Conservation (phyloP, 2,113 vertebrate species). For the Syngnathus typhle region DNA sequence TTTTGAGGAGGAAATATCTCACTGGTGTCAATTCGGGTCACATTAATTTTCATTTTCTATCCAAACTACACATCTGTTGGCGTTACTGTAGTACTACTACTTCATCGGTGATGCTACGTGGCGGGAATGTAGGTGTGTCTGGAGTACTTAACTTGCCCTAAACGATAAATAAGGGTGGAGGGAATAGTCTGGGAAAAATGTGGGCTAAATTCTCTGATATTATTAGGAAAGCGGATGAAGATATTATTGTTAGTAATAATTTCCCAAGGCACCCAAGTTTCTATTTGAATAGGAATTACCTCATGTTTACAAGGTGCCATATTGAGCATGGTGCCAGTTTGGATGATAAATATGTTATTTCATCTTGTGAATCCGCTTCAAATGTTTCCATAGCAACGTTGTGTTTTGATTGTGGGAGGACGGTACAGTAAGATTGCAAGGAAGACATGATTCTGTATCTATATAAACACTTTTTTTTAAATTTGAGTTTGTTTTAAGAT, state of each 20-base stretch:
- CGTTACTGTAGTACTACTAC: background rate
- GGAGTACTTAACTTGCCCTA: constrained; percentile 23
- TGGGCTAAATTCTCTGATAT: background rate
- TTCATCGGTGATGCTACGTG: background rate
- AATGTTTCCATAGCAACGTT: background rate
- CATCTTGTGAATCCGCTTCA: background rate
- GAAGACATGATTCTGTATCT: background rate
- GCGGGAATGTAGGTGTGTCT: background rate
- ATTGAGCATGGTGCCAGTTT: background rate
- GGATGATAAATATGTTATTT: background rate
- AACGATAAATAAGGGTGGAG: constrained; percentile 37
- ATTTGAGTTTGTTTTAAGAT: background rate
- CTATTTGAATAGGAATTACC: background rate
- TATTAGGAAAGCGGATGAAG: too few species aligned
- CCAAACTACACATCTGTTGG: background rate
- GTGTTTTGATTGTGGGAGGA: background rate
- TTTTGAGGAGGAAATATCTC: background rate
- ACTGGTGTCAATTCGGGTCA: background rate
- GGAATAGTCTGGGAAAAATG: constrained; percentile 18
- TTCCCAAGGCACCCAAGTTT: background rate
- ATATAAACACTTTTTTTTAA: background rate
- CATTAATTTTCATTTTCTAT: background rate
- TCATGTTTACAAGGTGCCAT: background rate
- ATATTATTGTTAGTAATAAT: background rate
- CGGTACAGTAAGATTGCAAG: background rate